Evolutionary conservation across 2,113 vertebrate genomes (phyloP), one percentile per base, ranked within the genome.

Genomic region (Xenopus borealis): DNA sequence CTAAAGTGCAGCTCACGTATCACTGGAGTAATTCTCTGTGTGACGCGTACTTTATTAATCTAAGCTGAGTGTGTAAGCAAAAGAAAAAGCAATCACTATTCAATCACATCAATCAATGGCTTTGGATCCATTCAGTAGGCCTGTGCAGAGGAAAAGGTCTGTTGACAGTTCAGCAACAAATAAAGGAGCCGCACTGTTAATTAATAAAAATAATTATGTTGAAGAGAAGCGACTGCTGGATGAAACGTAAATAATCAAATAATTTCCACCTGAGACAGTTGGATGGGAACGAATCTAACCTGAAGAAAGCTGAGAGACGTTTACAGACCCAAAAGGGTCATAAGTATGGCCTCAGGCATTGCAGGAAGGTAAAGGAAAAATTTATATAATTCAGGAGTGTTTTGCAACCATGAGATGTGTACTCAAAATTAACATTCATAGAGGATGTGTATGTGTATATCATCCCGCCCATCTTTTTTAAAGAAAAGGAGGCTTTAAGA

Each of bases 21-120:
- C 14, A 9, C 12, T n/a, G 53, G 16, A 55, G 16, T 13, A 55
- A 55, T 55, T 55, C 53, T 50, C 47, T 55, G 16, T 16, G 53
- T 55, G 16, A n/a, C 17, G 4, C 7, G 9, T 55, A 16, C 53
- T n/a, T n/a, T 55, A n/a, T 55, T 55, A 16, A 7, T 16, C 17
- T 55, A n/a, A 0, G 55, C 55, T 13, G 4, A 20, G 46, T 14
- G 23, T 27, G 44, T 62, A 59, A 12, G 14, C 14, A 61, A 17
- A 2, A 47, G 44, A 12, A 14, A 16, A 7, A 16, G 20, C 58
- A 11, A 12, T 45, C 16, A 55, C 57, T 61, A 45, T 23, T 47
- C 69, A 61, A 62, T 71, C 57, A 23, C 69, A n/a, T 19, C 10
- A 58, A 71, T 71, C 69, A 71, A 71, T 71, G 57, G 30, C 9